These are phyloP conservation scores for Eurytoma adleriae DNA, from an alignment of 2,888 invertebrate genomes.

Conservation along the genomic window DNA sequence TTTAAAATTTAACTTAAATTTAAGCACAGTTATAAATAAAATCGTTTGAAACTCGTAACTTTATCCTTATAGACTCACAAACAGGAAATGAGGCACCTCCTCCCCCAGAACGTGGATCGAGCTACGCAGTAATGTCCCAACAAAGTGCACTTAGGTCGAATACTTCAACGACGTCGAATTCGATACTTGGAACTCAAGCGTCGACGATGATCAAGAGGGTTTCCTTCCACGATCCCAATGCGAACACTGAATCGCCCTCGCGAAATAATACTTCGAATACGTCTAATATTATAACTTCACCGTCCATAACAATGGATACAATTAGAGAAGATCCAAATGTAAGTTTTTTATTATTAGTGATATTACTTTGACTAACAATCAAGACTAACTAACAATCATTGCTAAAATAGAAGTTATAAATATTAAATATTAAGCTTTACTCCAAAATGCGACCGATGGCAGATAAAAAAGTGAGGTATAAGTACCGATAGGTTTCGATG, in stretches of 20 bases:
- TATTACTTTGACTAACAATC: not conserved
- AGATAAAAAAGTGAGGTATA: conserved; percentile 63
- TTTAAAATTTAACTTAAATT: not conserved
- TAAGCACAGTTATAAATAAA: conserved; percentile 12
- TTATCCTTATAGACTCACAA: conserved; percentile 65
- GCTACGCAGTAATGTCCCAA: conserved; percentile 90
- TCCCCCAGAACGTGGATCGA: conserved; percentile 92
- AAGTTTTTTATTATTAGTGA: conserved; percentile 74
- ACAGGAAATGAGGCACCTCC: conserved; percentile 78
- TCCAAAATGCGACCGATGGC: conserved; percentile 68
- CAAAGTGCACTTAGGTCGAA: conserved; percentile 77
- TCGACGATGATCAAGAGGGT: conserved; percentile 81
- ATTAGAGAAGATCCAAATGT: conserved; percentile 90
- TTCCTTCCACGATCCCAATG: conserved; percentile 83
- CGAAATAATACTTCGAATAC: conserved; percentile 73
- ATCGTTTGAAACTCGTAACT: conserved; percentile 6
- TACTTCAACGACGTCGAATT: conserved; percentile 71
- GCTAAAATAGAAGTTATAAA: conserved; percentile 56
- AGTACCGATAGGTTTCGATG: conserved; percentile 49
- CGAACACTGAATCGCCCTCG: conserved; percentile 68
- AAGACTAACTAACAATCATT: conserved; percentile 38
- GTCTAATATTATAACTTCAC: conserved; percentile 70
- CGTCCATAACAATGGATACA: conserved; percentile 76
- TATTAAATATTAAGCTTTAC: conserved; percentile 60
- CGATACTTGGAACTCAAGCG: conserved; percentile 66